Percentiles rank a stretch among this genome's conserved stretches.
Evolutionary conservation across 2,113 vertebrate species (phyloP).

Genomic region (Gymnocephalus cernua): DNA sequence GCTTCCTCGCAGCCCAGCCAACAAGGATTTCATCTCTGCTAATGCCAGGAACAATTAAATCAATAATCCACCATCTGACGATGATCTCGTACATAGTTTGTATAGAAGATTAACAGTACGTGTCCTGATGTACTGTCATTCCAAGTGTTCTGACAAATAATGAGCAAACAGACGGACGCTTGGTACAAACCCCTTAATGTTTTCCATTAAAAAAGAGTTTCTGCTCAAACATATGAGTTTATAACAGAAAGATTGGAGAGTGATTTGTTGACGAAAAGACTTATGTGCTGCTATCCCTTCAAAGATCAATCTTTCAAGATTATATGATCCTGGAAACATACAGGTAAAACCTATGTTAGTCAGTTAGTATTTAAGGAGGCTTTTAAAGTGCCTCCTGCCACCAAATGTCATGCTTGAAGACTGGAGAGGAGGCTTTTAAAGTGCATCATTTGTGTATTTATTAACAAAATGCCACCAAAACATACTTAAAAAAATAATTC

Average conservation of each 20-base stretch:
- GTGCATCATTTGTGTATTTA: no score
- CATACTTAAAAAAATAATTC: no score
- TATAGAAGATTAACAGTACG: conserved; percentile 34
- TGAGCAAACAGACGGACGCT: conserved; percentile 51
- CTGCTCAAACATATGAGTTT: neutral
- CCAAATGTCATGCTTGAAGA: no score
- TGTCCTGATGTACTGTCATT: conserved; percentile 15
- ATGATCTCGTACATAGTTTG: conserved; percentile 47
- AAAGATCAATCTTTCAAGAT: neutral
- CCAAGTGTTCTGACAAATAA: conserved; percentile 48
- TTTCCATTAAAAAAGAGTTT: conserved; percentile 13
- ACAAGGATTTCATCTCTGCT: conserved; percentile 43
- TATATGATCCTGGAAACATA: no score
- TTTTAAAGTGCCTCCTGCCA: no score
- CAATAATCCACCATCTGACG: conserved; percentile 62
- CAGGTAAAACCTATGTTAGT: no score
- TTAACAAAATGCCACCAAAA: no score
- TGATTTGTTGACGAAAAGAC: neutral
- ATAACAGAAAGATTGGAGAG: neutral
- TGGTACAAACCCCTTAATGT: neutral
- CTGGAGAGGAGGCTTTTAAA: no score
- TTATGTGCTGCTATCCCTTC: neutral
- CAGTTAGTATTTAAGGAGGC: no score
- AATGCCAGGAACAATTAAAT: conserved; percentile 64
- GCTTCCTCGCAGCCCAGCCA: conserved; percentile 7